phyloP scores from a whole-genome alignment of 1,140 invertebrate species.

The Cylas formicarius region DNA sequence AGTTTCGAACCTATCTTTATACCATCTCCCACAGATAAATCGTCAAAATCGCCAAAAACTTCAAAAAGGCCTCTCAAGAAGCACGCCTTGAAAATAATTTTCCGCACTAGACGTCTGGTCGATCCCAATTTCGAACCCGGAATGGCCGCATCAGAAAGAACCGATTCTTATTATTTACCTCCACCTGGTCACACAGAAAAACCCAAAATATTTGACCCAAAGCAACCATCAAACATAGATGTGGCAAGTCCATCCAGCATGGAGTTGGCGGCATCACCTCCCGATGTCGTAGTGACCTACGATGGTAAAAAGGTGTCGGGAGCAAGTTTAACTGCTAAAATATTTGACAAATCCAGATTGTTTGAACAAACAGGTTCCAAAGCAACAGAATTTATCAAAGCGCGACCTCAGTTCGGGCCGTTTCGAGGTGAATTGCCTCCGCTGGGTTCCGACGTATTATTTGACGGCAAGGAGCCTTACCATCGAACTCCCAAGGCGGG shows the following conservation, averaged over 20 bases:
- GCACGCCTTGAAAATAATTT: conserved; percentile 28
- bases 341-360: conserved; percentile 43
- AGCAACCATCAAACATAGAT: conserved; percentile 36
- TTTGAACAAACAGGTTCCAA: conserved; percentile 46
- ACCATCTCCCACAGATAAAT: conserved; percentile 56
- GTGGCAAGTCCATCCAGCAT: conserved; percentile 17
- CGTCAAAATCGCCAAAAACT: conserved; percentile 18
- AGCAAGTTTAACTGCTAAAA: conserved; percentile 51
- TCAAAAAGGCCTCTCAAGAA: conserved; percentile 27
- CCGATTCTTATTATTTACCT: conserved; percentile 62
- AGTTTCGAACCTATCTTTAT: conserved; percentile 68
- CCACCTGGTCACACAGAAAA: conserved; percentile 42
- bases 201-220: conserved; percentile 27
- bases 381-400: conserved; percentile 51
- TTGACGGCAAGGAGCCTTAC: conserved; percentile 34
- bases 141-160: conserved; percentile 60
- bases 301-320: conserved; percentile 65
- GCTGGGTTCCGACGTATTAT: conserved; percentile 38
- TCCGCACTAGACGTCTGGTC: conserved; percentile 17
- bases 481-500: conserved; percentile 27
- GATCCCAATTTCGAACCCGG: conserved; percentile 33
- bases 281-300: conserved; percentile 57
- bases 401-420: conserved; percentile 61
- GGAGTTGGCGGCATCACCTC: conserved; percentile 33
- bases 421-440: conserved; percentile 64